A percentile compares a stretch with the other conserved stretches of the same genome.
These are phyloP conservation scores for Phengaris arion DNA, from an alignment of 2,888 invertebrate species.

Conservation along the genomic window DNA sequence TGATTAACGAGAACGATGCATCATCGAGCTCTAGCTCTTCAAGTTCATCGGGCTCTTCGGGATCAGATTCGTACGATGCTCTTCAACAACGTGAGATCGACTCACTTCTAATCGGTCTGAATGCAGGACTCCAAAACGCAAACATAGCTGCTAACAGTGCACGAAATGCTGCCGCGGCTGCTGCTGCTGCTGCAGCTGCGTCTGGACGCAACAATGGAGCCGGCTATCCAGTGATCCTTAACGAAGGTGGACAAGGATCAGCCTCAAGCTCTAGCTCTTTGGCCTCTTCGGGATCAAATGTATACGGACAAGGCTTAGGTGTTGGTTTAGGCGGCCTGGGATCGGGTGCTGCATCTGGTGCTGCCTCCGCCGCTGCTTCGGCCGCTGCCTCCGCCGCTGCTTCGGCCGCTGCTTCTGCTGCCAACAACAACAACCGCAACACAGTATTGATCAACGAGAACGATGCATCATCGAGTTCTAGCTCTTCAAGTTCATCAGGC, in stretches of 20 bases:
- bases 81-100: background rate
- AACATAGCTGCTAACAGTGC: conserved; percentile 21
- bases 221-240: background rate
- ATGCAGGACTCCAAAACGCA: background rate
- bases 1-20: background rate
- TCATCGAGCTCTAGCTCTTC: conserved; percentile 27
- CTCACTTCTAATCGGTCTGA: background rate
- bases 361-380: conserved; percentile 4
- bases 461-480: background rate
- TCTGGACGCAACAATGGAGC: conserved; percentile 10
- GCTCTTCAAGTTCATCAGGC: conserved; percentile 7
- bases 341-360: background rate
- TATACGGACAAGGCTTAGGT: background rate
- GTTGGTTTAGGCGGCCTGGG: background rate
- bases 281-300: too few species aligned
- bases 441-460: conserved; percentile 17
- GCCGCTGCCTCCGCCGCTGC: too few species aligned
- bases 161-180: conserved; percentile 26
- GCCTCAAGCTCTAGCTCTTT: too few species aligned
- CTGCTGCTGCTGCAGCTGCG: conserved; percentile 11
- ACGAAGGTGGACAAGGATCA: background rate
- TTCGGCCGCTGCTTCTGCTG: too few species aligned
- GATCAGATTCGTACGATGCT: background rate
- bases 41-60: conserved; percentile 23
- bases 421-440: background rate